Percentiles rank a stretch among this genome's conserved stretches.
phyloP scores from a whole-genome alignment of 2,113 vertebrate genomes.

The Poecile atricapillus region DNA sequence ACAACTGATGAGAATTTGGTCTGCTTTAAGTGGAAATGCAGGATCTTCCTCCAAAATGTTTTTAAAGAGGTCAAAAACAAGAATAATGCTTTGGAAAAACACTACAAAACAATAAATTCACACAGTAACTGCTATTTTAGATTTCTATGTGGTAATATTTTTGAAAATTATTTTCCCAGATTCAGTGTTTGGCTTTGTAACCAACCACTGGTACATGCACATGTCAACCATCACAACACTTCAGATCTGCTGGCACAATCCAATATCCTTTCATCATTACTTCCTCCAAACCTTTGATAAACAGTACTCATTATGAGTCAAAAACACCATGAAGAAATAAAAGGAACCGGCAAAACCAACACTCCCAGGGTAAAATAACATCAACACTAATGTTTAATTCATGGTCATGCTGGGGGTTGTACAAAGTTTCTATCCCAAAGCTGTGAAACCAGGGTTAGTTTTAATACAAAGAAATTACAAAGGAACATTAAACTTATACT shows the following conservation, averaged over 20 bases:
- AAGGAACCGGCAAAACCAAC: not conserved
- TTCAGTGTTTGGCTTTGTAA: not conserved
- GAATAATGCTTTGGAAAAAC: not conserved
- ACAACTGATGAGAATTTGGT: not conserved
- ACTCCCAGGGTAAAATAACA: not conserved
- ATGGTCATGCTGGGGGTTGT: not conserved
- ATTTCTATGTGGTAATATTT: not conserved
- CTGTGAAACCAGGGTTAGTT: not conserved
- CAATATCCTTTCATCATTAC: not conserved
- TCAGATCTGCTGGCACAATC: not conserved
- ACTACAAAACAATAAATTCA: not conserved
- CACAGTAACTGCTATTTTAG: not conserved
- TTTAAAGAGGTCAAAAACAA: not conserved
- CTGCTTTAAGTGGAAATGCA: not conserved
- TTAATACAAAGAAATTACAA: not conserved
- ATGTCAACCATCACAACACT: not conserved
- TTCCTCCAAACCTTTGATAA: not conserved
- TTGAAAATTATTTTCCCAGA: not conserved
- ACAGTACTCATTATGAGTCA: not conserved
- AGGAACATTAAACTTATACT: not conserved
- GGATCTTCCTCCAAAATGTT: not conserved
- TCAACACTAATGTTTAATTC: not conserved
- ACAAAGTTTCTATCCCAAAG: not conserved
- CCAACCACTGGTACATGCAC: not conserved
- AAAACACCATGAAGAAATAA: not conserved